A percentile compares a stretch with the other conserved stretches of the same genome.
These are phyloP conservation scores for Drosophila nebulosa DNA, from an alignment of 1,140 invertebrate genomes.

Conservation along the genomic window DNA sequence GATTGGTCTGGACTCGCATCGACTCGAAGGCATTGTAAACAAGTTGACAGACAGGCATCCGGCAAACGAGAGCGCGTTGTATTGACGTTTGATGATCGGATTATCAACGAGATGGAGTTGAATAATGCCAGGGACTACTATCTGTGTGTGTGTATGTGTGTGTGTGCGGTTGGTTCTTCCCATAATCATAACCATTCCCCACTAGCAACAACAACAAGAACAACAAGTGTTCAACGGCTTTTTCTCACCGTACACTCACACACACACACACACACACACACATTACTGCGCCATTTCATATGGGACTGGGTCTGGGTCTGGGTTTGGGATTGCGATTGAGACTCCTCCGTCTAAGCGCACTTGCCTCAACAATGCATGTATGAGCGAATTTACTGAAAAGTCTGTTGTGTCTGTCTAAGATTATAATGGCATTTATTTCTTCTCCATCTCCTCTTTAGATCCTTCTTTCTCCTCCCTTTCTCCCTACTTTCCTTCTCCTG, in stretches of 20 bases:
- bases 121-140: background rate
- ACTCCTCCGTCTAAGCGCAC: background rate
- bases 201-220: too few relatives aligned
- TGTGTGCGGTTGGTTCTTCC: background rate
- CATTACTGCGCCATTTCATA: slow-evolving; percentile 46
- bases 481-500: too few relatives aligned
- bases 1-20: slow-evolving; percentile 19
- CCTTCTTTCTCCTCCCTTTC: too few relatives aligned
- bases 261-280: slow-evolving; percentile 12
- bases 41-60: slow-evolving; percentile 68
- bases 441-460: too few relatives aligned
- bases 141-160: background rate
- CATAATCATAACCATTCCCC: slow-evolving; percentile 7
- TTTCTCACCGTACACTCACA: slow-evolving; percentile 31
- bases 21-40: slow-evolving; percentile 62
- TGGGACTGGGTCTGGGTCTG: background rate
- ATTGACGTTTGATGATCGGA: slow-evolving; percentile 77
- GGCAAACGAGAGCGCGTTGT: slow-evolving; percentile 27
- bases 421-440: slow-evolving; percentile 1
- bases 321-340: background rate
- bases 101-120: slow-evolving; percentile 45
- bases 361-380: slow-evolving; percentile 30
- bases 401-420: background rate
- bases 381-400: slow-evolving; percentile 37
- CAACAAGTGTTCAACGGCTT: slow-evolving; percentile 54